Evolutionary conservation across 2,888 invertebrate species (phyloP).

Genomic region (Cremastinae sp.): DNA sequence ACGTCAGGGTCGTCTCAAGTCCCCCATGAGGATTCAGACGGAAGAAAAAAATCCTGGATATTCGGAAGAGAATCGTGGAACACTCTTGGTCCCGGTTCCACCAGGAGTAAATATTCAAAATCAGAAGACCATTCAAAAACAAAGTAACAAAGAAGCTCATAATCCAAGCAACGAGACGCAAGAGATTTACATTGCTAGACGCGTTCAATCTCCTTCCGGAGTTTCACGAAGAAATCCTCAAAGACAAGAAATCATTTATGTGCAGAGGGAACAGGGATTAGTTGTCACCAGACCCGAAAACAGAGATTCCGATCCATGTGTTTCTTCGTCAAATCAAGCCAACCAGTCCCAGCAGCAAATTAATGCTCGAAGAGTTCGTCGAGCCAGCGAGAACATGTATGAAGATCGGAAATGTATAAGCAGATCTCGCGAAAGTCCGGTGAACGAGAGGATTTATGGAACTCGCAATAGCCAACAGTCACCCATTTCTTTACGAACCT

Average conservation of each 20-base stretch:
- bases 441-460: slow-evolving; percentile 50
- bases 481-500: slow-evolving; percentile 26
- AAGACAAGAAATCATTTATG: slow-evolving; percentile 58
- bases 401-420: slow-evolving; percentile 42
- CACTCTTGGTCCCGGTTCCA: slow-evolving; percentile 45
- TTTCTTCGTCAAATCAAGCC: slow-evolving; percentile 12
- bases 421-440: slow-evolving; percentile 30
- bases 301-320: slow-evolving; percentile 20
- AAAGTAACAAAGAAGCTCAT: slow-evolving; percentile 21
- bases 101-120: slow-evolving; percentile 27
- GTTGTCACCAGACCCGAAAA: slow-evolving; percentile 23
- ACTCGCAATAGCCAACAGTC: slow-evolving; percentile 36
- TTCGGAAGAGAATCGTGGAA: slow-evolving; percentile 30
- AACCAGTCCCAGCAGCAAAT: slow-evolving; percentile 37
- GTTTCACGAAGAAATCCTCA: slow-evolving; percentile 38
- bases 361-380: slow-evolving; percentile 13
- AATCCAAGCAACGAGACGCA: too few relatives aligned
- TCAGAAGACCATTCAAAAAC: slow-evolving; percentile 15
- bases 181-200: slow-evolving; percentile 40
- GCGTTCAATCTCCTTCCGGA: slow-evolving; percentile 48
- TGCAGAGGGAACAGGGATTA: slow-evolving; percentile 44
- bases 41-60: slow-evolving; percentile 31
- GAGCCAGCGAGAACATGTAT: slow-evolving; percentile 47
- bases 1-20: slow-evolving; percentile 42
- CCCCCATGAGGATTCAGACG: slow-evolving; percentile 46